Evolutionary conservation across 2,797 vertebrate genomes (phyloP), one percentile per base, ranked within the genome.

Genomic region (Sebastolobus alascanus): DNA sequence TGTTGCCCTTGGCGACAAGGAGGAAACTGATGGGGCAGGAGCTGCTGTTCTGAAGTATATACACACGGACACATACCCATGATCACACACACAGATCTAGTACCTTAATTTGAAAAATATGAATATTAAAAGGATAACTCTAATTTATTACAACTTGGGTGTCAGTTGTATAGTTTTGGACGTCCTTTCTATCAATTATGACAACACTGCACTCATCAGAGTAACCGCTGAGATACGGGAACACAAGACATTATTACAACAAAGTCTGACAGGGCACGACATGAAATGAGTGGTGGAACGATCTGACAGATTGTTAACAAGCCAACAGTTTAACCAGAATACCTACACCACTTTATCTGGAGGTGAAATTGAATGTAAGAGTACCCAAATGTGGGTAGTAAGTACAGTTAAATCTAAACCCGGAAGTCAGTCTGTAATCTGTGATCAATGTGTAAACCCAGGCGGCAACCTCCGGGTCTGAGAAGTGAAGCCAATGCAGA

Each of bases 1-100:
- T 90, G 93, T 90, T 93, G 91, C 92, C 89, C 91, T 93, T 93
- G 92, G 90, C 87, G 64, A 89, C 79, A 59, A 81, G 82, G 59
- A 83, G 82, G 84, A 90, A 83, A 74, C 79, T 75, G 84, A 85
- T 61, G 78, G 79, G 77, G 68, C 69, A 84, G 31, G 73, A 86
- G 82, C 85, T 80, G 86, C 87, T 93, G 86, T 73, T 77, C 58
- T 25, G 22, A 65, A 33, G 54, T 31, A 66, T 6, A 59, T 60
- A 58, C 54, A 78, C 55, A 75, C 6, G 6, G 20, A 54, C 37
- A 52, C 43, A 54, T 14, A 22, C 14, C 35, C 16, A 46, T 18
- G 37, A 43, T 10, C 43, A n/a, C 54, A 74, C 27, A 46, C 22
- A 54, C 46, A 63, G 3, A 64, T 68, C 6, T 29, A 52, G 14